Percentiles rank a stretch among this genome's conserved stretches.
phyloP scores from a whole-genome alignment of 2,797 vertebrate species.

The Poeciliopsis turneri region DNA sequence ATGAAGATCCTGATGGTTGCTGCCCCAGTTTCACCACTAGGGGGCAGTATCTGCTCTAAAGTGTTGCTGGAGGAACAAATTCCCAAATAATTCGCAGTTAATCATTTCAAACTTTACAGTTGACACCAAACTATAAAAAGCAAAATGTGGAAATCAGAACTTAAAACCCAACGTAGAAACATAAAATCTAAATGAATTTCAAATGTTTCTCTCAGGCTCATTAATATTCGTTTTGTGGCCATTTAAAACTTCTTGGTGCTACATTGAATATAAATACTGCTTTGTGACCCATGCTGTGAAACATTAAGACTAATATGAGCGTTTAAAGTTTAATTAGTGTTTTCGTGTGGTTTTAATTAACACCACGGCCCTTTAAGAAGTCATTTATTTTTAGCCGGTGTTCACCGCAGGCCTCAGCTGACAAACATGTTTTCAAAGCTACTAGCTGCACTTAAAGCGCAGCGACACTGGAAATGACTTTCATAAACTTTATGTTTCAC shows the following conservation, averaged over 20 bases:
- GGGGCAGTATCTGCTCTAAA: not conserved
- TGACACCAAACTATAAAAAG: not conserved
- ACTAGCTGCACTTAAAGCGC: not conserved
- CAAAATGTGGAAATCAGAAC: not conserved
- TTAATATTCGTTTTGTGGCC: not conserved
- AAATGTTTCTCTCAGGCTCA: not conserved
- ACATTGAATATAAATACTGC: too few species aligned
- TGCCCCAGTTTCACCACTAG: not conserved
- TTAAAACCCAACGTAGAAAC: not conserved
- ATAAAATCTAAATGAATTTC: not conserved
- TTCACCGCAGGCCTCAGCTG: not conserved
- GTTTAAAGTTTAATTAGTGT: not conserved
- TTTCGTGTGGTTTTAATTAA: conserved; percentile 1
- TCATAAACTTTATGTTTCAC: not conserved
- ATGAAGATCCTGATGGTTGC: not conserved
- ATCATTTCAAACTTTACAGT: not conserved
- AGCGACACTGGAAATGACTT: not conserved
- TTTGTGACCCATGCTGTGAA: not conserved
- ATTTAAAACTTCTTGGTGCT: not conserved
- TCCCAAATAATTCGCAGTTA: not conserved
- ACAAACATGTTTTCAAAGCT: not conserved
- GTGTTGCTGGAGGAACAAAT: not conserved
- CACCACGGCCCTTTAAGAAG: not conserved
- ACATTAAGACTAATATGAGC: not conserved
- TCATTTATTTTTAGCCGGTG: not conserved